These are phyloP conservation scores for Arvicanthis niloticus DNA, from an alignment of 2,113 vertebrate genomes.

Conservation along the genomic window DNA sequence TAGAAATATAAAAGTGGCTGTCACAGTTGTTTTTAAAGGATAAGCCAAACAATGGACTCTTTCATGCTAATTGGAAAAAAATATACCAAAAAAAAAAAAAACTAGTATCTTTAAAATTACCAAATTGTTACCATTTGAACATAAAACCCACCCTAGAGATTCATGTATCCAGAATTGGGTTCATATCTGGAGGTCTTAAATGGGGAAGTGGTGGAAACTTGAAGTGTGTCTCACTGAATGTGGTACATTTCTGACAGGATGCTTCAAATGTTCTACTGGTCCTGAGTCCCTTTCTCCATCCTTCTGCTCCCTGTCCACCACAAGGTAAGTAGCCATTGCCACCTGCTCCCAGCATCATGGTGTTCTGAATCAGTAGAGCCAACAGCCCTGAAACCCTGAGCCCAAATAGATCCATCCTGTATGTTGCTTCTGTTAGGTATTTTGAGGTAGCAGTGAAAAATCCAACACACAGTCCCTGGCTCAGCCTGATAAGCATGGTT, in stretches of 20 bases:
- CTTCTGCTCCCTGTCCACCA: neutral
- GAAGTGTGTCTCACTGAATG: no score
- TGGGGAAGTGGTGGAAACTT: neutral
- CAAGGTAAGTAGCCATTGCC: neutral
- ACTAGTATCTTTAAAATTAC: neutral
- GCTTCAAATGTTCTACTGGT: neutral
- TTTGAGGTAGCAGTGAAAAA: neutral
- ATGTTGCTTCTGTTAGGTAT: neutral
- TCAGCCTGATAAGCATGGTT: neutral
- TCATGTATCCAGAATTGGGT: neutral
- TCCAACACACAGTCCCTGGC: neutral
- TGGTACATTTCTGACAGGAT: neutral
- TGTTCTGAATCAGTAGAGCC: neutral
- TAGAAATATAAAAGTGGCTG: neutral
- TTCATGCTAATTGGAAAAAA: neutral
- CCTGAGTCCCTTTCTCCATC: neutral
- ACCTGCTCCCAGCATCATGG: no score
- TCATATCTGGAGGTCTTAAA: neutral
- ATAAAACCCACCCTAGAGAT: neutral
- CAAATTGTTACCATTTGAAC: neutral
- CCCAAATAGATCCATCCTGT: neutral
- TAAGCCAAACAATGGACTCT: neutral
- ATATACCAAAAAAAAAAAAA: neutral
- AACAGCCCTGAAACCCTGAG: no score
- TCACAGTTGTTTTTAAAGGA: neutral